Evolutionary conservation across 2,113 vertebrate genomes (phyloP).

Genomic region (Cavia aperea): DNA sequence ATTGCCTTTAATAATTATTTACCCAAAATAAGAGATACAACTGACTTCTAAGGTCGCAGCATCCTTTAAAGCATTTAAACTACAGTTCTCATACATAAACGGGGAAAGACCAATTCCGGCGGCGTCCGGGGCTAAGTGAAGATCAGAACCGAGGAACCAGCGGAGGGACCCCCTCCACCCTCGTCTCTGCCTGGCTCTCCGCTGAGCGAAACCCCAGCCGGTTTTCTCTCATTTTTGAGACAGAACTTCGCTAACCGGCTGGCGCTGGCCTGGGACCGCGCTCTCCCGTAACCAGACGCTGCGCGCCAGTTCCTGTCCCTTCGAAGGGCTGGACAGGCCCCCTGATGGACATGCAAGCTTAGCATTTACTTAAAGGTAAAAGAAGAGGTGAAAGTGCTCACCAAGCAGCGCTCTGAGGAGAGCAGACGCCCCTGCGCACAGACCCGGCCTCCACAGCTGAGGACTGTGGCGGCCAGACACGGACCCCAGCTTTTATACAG

Average conservation of each 20-base stretch:
- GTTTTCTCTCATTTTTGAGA: neutral
- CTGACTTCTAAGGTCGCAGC: neutral
- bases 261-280: too few relatives aligned
- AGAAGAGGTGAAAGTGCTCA: neutral
- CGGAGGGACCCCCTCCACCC: too few relatives aligned
- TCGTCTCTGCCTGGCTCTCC: too few relatives aligned
- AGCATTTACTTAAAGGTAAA: neutral
- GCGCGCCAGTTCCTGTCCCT: neutral
- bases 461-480: too few relatives aligned
- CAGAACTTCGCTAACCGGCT: neutral
- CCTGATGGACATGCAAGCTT: neutral
- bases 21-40: neutral
- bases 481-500: neutral
- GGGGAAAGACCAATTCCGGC: neutral
- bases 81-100: neutral
- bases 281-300: too few relatives aligned
- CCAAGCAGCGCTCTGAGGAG: neutral
- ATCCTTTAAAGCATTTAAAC: neutral
- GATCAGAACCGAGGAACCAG: fast-evolving
- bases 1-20: neutral
- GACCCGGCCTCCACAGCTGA: fast-evolving
- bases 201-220: neutral
- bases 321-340: neutral
- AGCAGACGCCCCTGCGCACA: neutral
- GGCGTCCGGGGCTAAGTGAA: neutral